phyloP scores from a whole-genome alignment of 2,113 vertebrate species.

The Oreochromis spilurus region DNA sequence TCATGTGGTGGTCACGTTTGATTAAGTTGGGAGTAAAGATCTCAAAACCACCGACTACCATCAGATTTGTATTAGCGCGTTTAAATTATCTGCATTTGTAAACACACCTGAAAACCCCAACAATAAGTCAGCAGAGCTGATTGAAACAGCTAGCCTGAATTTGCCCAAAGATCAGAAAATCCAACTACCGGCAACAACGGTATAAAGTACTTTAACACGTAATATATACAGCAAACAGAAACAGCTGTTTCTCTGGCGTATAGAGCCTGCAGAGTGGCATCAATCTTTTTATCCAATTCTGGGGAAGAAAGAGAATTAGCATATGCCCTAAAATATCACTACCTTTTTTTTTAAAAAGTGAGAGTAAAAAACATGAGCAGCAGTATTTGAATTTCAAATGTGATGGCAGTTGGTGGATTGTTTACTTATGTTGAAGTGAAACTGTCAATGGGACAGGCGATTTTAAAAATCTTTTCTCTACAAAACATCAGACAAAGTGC shows the following conservation, averaged over 20 bases:
- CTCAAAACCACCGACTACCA: rapidly evolving
- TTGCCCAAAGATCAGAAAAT: neutral
- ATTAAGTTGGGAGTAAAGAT: neutral
- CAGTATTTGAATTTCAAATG: neutral
- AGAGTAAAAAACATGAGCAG: neutral
- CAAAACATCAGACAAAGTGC: neutral
- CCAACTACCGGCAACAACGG: neutral
- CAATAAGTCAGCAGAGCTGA: neutral
- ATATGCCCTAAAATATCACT: neutral
- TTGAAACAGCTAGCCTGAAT: neutral
- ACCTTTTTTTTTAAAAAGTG: neutral
- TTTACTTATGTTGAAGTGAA: neutral
- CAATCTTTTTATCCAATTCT: neutral
- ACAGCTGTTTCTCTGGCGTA: neutral
- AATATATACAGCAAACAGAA: neutral
- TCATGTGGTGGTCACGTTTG: neutral
- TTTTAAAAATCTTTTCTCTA: neutral
- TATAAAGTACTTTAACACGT: neutral
- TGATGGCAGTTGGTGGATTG: neutral
- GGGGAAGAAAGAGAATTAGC: neutral
- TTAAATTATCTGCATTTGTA: neutral
- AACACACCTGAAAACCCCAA: neutral
- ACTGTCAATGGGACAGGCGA: neutral
- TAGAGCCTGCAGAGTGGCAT: neutral
- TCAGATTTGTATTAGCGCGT: neutral